Conservation (phyloP, 2,113 vertebrate species). For the Pangasianodon gigas region DNA sequence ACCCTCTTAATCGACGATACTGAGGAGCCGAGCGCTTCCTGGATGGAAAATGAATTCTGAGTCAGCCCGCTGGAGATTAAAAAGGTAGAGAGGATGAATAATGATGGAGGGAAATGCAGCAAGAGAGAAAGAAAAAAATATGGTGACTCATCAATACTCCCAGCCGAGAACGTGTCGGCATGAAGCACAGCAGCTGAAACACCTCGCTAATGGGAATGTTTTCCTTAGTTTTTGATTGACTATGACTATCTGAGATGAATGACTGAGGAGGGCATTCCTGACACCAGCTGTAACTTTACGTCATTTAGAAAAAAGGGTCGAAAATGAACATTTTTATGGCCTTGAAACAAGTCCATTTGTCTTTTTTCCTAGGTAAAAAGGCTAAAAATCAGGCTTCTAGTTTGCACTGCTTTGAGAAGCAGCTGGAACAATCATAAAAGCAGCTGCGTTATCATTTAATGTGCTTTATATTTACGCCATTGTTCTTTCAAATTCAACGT, state of each 20-base stretch:
- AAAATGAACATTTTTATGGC: background rate
- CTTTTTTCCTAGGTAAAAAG: background rate
- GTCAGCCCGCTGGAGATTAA: conserved; percentile 81
- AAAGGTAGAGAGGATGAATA: conserved; percentile 78
- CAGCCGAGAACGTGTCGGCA: conserved; percentile 69
- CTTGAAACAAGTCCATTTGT: background rate
- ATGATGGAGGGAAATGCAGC: conserved; percentile 75
- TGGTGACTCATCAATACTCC: conserved; percentile 77
- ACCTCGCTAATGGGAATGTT: conserved; percentile 48
- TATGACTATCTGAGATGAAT: conserved; percentile 21
- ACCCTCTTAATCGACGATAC: conserved; percentile 77
- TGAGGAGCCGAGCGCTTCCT: conserved; percentile 73
- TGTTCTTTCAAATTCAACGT: background rate
- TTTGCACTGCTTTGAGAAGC: too few relatives aligned
- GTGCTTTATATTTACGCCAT: background rate
- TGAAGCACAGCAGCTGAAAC: conserved; percentile 65
- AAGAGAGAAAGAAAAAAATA: conserved; percentile 54
- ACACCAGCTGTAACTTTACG: background rate
- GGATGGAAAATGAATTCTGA: conserved; percentile 78
- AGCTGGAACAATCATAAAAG: too few relatives aligned
- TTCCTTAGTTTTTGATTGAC: conserved; percentile 17
- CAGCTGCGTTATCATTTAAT: background rate
- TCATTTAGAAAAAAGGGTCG: background rate
- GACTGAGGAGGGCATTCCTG: background rate
- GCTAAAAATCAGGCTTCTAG: too few relatives aligned